Conservation (phyloP, 2,113 vertebrate species). For the Neotragus moschatus region DNA sequence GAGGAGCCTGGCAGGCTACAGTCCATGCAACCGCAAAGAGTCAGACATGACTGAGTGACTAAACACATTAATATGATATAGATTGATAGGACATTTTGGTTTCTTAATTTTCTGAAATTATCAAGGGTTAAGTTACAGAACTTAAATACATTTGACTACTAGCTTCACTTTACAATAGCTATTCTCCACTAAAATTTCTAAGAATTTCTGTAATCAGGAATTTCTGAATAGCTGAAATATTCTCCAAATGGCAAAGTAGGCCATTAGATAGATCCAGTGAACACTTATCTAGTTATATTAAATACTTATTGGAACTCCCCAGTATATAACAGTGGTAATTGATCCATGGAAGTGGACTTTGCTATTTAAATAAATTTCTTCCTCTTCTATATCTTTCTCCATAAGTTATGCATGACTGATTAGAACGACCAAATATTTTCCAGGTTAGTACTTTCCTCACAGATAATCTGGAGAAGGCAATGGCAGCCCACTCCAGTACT, state of each 20-base stretch:
- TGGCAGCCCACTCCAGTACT: no score
- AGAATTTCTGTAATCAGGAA: background rate
- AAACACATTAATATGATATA: background rate
- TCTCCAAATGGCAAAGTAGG: background rate
- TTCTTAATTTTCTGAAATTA: background rate
- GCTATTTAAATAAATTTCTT: background rate
- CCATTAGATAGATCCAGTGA: background rate
- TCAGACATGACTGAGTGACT: background rate
- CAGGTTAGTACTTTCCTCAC: background rate
- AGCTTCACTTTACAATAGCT: background rate
- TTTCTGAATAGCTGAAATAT: background rate
- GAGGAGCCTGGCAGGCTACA: background rate
- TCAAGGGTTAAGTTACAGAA: background rate
- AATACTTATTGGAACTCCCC: background rate
- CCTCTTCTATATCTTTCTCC: background rate
- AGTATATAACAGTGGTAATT: background rate
- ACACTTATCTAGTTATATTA: background rate
- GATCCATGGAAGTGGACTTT: background rate
- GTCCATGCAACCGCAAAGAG: rapidly evolving
- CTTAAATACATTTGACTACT: background rate
- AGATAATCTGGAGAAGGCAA: background rate
- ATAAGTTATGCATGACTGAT: background rate
- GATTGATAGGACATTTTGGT: background rate
- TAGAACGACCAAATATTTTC: background rate
- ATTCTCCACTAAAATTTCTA: background rate